Base-by-base conservation (phyloP, 2,888 invertebrate species). In the Polydrusus cervinus region DNA sequence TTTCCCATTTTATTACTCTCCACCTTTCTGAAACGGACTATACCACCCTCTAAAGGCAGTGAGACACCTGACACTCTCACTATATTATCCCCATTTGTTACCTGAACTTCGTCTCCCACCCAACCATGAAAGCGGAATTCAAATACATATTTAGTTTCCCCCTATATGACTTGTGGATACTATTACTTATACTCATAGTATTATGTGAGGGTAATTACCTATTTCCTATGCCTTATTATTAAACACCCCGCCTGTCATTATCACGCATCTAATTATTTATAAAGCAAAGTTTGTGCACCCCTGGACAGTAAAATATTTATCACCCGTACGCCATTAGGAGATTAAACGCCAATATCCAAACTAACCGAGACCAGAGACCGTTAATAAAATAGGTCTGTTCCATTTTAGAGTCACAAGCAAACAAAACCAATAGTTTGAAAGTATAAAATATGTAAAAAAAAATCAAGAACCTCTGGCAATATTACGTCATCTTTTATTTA, bases 401-500 rank as follows among this genome's bases (percentile, higher is more conserved):
- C n/a, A n/a, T n/a, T n/a, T n/a, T n/a, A n/a, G n/a, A n/a, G n/a
- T n/a, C n/a, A n/a, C n/a, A n/a, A n/a, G n/a, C n/a, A n/a, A n/a
- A n/a, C n/a, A n/a, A n/a, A n/a, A n/a, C n/a, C n/a, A n/a, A n/a
- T n/a, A n/a, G n/a, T n/a, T n/a, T n/a, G n/a, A n/a, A n/a, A n/a
- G n/a, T n/a, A n/a, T 38, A 38, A 60, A 60, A 38, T 60, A 60
- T 60, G 57, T 2, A 30, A 60, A 60, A 60, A 40, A 57, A 38
- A 55, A 30, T 38, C 38, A 18, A n/a, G 30, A 34, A 13, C 57
- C 38, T 60, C 57, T 2, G 57, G 57, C 57, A 11, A 11, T 11
- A 60, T 60, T 60, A 60, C 57, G 38, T 60, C 38, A 60, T 38
- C 40, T 18, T 60, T 60, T 60, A 60, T 60, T 60, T 60, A 60